phyloP scores from a whole-genome alignment of 2,888 invertebrate genomes.

The Drosophila acutilabella region DNA sequence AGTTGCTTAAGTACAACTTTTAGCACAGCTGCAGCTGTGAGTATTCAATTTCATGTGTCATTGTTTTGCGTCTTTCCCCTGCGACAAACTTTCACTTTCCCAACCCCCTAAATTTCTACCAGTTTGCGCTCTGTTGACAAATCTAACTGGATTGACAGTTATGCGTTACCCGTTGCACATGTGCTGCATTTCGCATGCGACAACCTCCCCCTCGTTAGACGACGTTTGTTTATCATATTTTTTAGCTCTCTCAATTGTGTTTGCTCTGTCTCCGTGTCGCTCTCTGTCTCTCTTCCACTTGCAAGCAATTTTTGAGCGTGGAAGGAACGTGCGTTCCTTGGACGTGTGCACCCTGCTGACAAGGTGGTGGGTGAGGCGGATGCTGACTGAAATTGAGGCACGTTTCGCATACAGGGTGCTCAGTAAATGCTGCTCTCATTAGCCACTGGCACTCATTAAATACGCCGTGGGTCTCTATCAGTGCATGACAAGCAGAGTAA shows the following conservation, averaged over 20 bases:
- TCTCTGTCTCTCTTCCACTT: not conserved
- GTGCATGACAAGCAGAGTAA: conserved; percentile 57
- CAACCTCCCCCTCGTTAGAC: conserved; percentile 28
- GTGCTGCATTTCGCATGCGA: conserved; percentile 49
- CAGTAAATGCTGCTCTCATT: conserved; percentile 28
- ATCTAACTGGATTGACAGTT: conserved; percentile 60
- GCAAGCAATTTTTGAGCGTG: conserved; percentile 34
- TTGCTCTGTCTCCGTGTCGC: conserved; percentile 7
- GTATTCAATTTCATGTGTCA: not conserved
- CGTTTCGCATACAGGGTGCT: conserved; percentile 65
- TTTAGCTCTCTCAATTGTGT: conserved; percentile 39
- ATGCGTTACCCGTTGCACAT: conserved; percentile 57
- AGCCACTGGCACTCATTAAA: conserved; percentile 50
- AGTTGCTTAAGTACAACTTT: not conserved
- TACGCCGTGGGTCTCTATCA: conserved; percentile 45
- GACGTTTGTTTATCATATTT: conserved; percentile 62
- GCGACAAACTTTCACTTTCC: conserved; percentile 10
- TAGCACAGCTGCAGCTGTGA: conserved; percentile 6
- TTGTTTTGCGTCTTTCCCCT: conserved; percentile 1
- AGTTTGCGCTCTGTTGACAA: conserved; percentile 50
- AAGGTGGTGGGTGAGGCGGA: conserved; percentile 21
- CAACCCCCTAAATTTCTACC: conserved; percentile 45
- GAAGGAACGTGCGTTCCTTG: conserved; percentile 51
- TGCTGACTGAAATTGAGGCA: conserved; percentile 35
- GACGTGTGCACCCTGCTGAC: conserved; percentile 65